Evolutionary conservation across 2,888 invertebrate species (phyloP).

Genomic region (Prosapia bicincta): DNA sequence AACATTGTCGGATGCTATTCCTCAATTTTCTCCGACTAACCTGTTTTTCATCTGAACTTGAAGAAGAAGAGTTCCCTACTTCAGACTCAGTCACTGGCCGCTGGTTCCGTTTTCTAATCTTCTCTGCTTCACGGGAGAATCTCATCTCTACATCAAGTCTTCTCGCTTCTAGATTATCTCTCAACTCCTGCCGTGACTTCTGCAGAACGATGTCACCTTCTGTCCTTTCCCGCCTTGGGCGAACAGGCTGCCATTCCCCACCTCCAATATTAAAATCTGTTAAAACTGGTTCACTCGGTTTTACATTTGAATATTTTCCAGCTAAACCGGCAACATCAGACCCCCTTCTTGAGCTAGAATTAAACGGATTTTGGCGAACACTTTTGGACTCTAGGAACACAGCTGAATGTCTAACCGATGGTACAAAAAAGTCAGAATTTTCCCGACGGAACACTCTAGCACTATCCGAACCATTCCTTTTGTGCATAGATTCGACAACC

Average conservation of each 20-base stretch:
- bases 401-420: slow-evolving; percentile 68
- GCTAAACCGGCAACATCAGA: slow-evolving; percentile 39
- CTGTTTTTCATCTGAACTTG: slow-evolving; percentile 18
- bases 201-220: slow-evolving; percentile 82
- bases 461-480: slow-evolving; percentile 38
- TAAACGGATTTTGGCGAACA: slow-evolving; percentile 50
- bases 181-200: slow-evolving; percentile 55
- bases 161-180: slow-evolving; percentile 50
- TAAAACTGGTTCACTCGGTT: slow-evolving; percentile 51
- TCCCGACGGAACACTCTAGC: slow-evolving; percentile 63
- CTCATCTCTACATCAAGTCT: slow-evolving; percentile 49
- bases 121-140: slow-evolving; percentile 48
- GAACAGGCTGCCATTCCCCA: slow-evolving; percentile 49
- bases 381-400: slow-evolving; percentile 53
- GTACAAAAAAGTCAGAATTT: slow-evolving; percentile 79
- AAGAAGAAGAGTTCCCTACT: neutral
- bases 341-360: slow-evolving; percentile 38
- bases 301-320: slow-evolving; percentile 47
- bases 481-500: slow-evolving; percentile 45
- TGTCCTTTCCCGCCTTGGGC: slow-evolving; percentile 81
- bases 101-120: slow-evolving; percentile 43
- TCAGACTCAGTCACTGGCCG: slow-evolving; percentile 16
- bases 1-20: neutral
- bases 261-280: slow-evolving; percentile 29
- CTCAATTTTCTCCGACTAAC: slow-evolving; percentile 11